Percentiles rank a stretch among this genome's conserved stretches.
These are phyloP conservation scores for Adineta ricciae DNA, from an alignment of 2,888 invertebrate genomes.

Conservation along the genomic window DNA sequence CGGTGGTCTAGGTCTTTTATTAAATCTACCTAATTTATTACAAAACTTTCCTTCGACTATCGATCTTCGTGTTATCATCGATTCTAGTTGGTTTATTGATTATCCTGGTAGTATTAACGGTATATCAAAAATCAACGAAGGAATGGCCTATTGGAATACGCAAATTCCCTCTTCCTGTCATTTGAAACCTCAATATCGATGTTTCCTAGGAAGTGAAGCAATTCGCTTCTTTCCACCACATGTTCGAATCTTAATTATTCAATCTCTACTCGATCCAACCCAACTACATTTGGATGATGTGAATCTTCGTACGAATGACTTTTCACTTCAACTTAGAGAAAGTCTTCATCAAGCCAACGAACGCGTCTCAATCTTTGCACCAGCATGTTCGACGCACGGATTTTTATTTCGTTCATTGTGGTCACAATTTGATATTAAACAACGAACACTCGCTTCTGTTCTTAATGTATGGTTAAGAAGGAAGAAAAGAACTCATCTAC, in stretches of 20 bases:
- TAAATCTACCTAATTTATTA: conserved; percentile 24
- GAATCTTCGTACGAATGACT: neutral
- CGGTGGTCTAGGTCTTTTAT: conserved; percentile 31
- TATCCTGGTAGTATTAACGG: conserved; percentile 15
- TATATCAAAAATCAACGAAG: neutral
- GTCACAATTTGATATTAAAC: conserved; percentile 21
- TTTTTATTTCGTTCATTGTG: conserved; percentile 22
- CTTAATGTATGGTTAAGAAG: conserved; percentile 19
- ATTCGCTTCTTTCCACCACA: neutral
- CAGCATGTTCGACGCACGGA: neutral
- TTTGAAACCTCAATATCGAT: neutral
- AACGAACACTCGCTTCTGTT: conserved; percentile 6
- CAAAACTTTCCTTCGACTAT: neutral
- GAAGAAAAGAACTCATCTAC: neutral
- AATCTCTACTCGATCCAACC: conserved; percentile 26
- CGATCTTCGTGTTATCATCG: conserved; percentile 25
- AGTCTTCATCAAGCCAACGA: neutral
- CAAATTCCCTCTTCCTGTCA: neutral
- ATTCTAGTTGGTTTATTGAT: conserved; percentile 30
- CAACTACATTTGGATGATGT: conserved; percentile 21
- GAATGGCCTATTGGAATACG: conserved; percentile 11
- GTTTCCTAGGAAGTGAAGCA: neutral
- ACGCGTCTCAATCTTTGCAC: neutral
- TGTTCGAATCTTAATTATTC: conserved; percentile 23
- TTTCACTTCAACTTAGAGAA: neutral